These are phyloP conservation scores for Xestoiulus laeticollis DNA, from an alignment of 2,888 invertebrate genomes.

Conservation along the genomic window DNA sequence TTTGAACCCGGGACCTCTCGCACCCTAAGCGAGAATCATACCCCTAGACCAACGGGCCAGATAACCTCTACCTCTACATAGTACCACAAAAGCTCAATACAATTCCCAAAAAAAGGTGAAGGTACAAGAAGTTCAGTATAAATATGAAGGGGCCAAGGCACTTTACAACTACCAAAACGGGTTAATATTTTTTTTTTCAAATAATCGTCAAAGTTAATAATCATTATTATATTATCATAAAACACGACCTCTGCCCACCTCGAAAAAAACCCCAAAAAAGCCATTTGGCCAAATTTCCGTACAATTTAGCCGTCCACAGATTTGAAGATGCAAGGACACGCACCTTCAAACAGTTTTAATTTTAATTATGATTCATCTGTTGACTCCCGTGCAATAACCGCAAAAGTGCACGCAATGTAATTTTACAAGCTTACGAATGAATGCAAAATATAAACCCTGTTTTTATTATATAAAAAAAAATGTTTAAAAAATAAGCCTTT, in stretches of 20 bases:
- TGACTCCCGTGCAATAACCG: neutral
- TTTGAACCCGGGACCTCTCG: no score
- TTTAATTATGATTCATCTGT: neutral
- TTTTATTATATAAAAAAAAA: no score
- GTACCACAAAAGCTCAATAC: no score
- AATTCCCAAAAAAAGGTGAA: neutral
- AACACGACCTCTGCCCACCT: neutral
- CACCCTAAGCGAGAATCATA: no score
- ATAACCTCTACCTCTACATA: no score
- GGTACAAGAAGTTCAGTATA: neutral
- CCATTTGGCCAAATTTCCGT: neutral
- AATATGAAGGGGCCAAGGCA: neutral
- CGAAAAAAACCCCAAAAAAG: neutral
- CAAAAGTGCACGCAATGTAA: neutral
- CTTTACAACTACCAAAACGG: neutral
- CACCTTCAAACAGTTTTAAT: neutral
- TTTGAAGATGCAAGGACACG: neutral
- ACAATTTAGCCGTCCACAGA: neutral
- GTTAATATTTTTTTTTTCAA: neutral
- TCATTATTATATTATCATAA: neutral
- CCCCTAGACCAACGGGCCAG: no score
- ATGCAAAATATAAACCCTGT: no score
- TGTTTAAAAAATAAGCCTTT: neutral
- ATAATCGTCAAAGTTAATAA: neutral
- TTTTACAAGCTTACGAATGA: neutral